Evolutionary conservation across 2,888 invertebrate genomes (phyloP), one percentile per base, ranked within the genome.

Genomic region (Aplocera efformata): DNA sequence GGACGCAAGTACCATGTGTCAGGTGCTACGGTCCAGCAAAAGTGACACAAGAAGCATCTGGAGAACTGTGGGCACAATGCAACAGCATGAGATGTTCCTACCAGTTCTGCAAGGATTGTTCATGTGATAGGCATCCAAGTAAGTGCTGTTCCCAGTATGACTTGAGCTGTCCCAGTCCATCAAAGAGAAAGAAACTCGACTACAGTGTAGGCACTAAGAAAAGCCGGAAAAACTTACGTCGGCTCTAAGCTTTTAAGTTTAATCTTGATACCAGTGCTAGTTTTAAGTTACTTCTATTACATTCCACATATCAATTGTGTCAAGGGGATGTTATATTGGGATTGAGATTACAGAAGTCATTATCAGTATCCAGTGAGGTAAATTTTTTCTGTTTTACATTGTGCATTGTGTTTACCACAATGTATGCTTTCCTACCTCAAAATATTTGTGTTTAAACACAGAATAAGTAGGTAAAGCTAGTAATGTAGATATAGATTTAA

Each of bases 11-110:
- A 42, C 58, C 74, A 23, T 89, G 89, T 71, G 73, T 74, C 10
- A 68, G 79, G 21, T 89, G 89, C 50, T 56, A 67, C 11, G 75
- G 78, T 30, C 88, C 88, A 8, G 83, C 88, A n/a, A 83, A 82
- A 60, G 72, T 88, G n/a, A 81, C 77, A 29, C 64, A 74, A 43
- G 83, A 84, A 52, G 31, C 48, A 20, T 58, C 72, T 23, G 86
- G 83, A 40, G 90, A 90, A 70, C 79, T 88, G 60, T 90, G 90
- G 90, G 85, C 81, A 34, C 83, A 88, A 64, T 91, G 90, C 64
- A 83, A 82, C 50, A 82, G 81, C 60, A 54, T 49, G 40, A 76
- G 77, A 54, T 90, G 90, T 70, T 64, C 80, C 28, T 85, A 83
- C 71, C 79, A 86, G 63, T 91, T 88, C 67, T 90, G 90, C 67